Evolutionary conservation across 35 echinoderm and acorn worm genomes (phyloP).

Genomic region (Strongylocentrotus purpuratus): DNA sequence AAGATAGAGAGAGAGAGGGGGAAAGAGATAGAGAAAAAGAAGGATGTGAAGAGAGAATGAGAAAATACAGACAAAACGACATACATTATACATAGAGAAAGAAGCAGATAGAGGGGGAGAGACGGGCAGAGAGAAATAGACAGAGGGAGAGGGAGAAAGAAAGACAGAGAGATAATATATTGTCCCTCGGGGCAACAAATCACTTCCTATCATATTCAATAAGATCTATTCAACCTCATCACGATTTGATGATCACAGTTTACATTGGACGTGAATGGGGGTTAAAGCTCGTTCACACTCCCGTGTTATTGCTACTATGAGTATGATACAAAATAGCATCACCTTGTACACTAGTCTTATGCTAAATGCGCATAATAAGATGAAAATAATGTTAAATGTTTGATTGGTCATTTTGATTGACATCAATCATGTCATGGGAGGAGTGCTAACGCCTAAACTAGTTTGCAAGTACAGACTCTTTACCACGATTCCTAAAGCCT

Average conservation of each 20-base stretch:
- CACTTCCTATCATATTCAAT: neutral
- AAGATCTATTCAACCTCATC: neutral
- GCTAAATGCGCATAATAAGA: no score
- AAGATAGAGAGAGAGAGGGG: neutral
- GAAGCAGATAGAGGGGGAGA: neutral
- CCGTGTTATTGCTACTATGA: neutral
- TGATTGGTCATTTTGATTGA: no score
- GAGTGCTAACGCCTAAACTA: no score
- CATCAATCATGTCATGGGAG: no score
- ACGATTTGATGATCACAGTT: neutral
- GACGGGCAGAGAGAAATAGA: no score
- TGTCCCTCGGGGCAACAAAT: neutral
- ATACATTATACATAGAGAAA: neutral
- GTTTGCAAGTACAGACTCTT: no score
- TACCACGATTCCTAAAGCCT: no score
- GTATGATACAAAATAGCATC: no score
- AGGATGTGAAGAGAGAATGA: neutral
- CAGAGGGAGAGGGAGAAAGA: neutral
- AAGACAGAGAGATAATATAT: neutral
- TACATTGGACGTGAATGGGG: neutral
- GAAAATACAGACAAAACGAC: neutral
- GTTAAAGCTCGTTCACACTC: neutral
- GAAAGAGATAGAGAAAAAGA: neutral
- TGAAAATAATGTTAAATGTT: no score
- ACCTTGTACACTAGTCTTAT: no score